Evolutionary conservation across 2,888 invertebrate genomes (phyloP).

Genomic region (Sisyra terminalis): DNA sequence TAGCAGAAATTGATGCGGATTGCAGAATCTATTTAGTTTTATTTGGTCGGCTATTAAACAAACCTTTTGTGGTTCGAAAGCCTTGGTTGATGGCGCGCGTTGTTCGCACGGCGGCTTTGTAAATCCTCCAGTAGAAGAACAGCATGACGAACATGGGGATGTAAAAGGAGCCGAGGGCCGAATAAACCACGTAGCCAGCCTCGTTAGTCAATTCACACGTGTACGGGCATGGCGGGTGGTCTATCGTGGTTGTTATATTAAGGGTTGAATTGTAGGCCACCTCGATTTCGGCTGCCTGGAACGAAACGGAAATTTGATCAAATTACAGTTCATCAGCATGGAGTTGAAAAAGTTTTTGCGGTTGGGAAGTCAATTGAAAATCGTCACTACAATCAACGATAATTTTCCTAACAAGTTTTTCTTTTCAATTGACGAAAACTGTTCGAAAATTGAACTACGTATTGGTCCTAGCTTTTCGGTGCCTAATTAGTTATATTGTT

Average conservation of each 20-base stretch:
- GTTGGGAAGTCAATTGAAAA: too few species aligned
- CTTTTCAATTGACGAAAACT: too few species aligned
- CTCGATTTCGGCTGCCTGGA: not conserved
- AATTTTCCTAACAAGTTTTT: too few species aligned
- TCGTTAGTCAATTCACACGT: conserved; percentile 87
- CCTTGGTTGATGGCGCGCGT: conserved; percentile 88
- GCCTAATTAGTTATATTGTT: too few species aligned
- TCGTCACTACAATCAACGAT: too few species aligned
- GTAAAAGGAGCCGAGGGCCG: conserved; percentile 95
- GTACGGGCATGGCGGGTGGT: conserved; percentile 54
- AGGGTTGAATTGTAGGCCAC: conserved; percentile 20
- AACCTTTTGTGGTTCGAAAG: conserved; percentile 70
- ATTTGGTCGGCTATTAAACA: too few species aligned
- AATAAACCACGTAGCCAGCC: conserved; percentile 91
- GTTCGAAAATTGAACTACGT: too few species aligned
- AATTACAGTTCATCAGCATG: too few species aligned
- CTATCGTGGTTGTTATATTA: conserved; percentile 13
- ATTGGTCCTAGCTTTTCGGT: too few species aligned
- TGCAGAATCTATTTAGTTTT: too few species aligned
- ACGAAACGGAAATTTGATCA: not conserved
- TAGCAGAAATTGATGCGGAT: too few species aligned
- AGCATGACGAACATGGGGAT: conserved; percentile 96
- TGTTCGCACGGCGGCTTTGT: conserved; percentile 82
- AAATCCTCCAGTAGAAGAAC: conserved; percentile 96
- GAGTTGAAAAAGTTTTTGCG: too few species aligned